These are phyloP conservation scores for Zaprionus lineosus DNA, from an alignment of 2,888 invertebrate genomes.

Conservation along the genomic window DNA sequence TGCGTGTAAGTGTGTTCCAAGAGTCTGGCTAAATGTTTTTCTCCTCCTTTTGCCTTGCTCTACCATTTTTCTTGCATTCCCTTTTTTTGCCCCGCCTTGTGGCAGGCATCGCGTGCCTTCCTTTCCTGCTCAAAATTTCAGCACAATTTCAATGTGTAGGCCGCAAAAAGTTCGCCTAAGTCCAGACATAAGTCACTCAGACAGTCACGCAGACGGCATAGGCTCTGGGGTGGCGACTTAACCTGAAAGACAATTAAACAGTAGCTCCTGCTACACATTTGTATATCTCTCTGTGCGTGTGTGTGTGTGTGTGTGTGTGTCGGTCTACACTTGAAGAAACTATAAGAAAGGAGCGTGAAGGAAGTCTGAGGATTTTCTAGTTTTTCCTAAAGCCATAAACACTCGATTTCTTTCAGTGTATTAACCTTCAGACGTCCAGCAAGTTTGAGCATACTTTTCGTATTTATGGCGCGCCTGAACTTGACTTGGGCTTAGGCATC, in stretches of 20 bases:
- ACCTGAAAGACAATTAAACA: conserved; percentile 67
- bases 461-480: conserved; percentile 55
- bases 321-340: conserved; percentile 12
- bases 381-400: too few relatives aligned
- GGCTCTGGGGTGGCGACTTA: conserved; percentile 40
- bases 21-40: conserved; percentile 49
- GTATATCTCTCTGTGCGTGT: conserved; percentile 6
- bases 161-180: conserved; percentile 54
- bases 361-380: too few relatives aligned
- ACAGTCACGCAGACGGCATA: conserved; percentile 52
- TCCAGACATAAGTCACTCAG: conserved; percentile 79
- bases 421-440: conserved; percentile 62
- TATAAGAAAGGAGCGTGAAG: too few relatives aligned
- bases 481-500: conserved; percentile 42
- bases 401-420: conserved; percentile 30
- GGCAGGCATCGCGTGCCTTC: conserved; percentile 60
- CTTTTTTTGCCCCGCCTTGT: conserved; percentile 12
- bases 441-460: conserved; percentile 55
- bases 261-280: too few relatives aligned
- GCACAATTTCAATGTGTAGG: conserved; percentile 66
- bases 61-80: background rate
- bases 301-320: conserved; percentile 10
- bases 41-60: background rate
- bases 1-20: conserved; percentile 42
- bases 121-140: conserved; percentile 20